These are phyloP conservation scores for Morelia viridis DNA, from an alignment of 2,797 vertebrate species.

Conservation along the genomic window DNA sequence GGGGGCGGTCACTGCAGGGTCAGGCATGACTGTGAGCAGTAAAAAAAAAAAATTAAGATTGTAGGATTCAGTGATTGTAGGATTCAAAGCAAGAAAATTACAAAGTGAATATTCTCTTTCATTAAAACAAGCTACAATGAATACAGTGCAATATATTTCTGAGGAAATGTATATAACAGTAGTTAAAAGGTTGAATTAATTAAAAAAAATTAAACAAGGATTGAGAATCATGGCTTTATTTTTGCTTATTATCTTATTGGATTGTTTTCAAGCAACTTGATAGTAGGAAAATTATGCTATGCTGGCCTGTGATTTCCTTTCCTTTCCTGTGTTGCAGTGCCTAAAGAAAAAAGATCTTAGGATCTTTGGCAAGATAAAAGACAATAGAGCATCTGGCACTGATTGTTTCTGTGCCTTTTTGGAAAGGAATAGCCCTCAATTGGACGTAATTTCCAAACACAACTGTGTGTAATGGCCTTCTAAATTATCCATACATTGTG, in stretches of 20 bases:
- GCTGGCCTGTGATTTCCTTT: too few species aligned
- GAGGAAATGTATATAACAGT: not conserved
- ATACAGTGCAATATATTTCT: not conserved
- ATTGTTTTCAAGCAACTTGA: not conserved
- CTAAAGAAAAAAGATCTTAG: not conserved
- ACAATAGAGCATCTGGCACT: not conserved
- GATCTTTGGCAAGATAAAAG: not conserved
- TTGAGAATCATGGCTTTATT: not conserved
- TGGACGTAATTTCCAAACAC: not conserved
- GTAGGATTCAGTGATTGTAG: not conserved
- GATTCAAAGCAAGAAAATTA: not conserved
- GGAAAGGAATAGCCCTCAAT: not conserved
- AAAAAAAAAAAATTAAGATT: too few species aligned
- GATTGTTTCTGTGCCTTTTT: not conserved
- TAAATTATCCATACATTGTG: not conserved
- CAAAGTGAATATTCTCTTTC: not conserved
- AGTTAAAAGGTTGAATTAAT: not conserved
- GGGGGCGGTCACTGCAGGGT: too few species aligned
- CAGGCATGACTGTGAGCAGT: too few species aligned
- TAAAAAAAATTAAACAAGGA: not conserved
- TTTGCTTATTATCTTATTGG: not conserved
- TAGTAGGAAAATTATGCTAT: not conserved
- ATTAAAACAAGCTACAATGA: not conserved
- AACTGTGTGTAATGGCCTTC: not conserved
- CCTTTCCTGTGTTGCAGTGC: not conserved